These are phyloP conservation scores for Malurus splendens DNA, from an alignment of 2,797 vertebrate genomes.

Conservation along the genomic window DNA sequence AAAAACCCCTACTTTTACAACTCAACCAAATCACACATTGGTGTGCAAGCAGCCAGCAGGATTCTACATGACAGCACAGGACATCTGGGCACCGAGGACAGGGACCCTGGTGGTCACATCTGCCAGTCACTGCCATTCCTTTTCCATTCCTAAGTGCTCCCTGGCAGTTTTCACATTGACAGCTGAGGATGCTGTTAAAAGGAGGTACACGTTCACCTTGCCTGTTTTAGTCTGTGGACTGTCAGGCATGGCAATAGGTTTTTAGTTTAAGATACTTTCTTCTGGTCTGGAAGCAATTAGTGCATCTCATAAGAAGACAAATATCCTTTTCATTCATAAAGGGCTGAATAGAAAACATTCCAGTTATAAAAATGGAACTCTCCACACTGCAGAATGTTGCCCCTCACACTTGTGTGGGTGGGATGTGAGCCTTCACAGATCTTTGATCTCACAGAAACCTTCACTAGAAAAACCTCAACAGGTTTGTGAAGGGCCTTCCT, in stretches of 20 bases:
- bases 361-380: background rate
- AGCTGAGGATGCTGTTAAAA: background rate
- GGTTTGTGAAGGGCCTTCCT: background rate
- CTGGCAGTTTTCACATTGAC: background rate
- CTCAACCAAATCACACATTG: background rate
- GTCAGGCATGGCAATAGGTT: background rate
- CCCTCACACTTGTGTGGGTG: background rate
- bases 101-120: background rate
- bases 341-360: background rate
- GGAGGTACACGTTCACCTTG: fast-evolving
- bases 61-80: background rate
- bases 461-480: background rate
- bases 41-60: background rate
- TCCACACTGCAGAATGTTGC: background rate
- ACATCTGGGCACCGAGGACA: background rate
- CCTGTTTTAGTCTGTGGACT: background rate
- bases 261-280: background rate
- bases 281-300: background rate
- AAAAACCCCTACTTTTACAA: background rate
- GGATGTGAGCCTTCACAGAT: background rate
- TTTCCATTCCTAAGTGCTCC: background rate
- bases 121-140: background rate
- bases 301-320: background rate
- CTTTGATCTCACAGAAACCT: background rate
- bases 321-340: background rate